Base-by-base conservation (phyloP, 2,888 invertebrate species). In the Ariolimax columbianus region DNA sequence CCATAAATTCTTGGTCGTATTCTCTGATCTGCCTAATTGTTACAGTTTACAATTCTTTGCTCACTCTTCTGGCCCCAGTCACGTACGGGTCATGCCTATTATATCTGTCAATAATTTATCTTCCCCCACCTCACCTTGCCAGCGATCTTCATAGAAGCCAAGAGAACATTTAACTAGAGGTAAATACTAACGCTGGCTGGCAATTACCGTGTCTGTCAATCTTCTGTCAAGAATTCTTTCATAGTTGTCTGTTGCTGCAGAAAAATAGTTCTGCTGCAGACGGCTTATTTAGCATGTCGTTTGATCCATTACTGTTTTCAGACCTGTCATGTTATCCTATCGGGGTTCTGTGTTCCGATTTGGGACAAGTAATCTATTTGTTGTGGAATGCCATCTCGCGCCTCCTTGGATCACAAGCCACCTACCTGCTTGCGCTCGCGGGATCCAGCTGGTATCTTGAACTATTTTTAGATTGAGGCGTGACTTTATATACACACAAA, bases 201-300 rank as follows among this genome's bases (percentile, higher is more conserved):
- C 33, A 33, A 23, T 51, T 11, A 26, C 51, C n/a, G 43, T 1
- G 47, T 14, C 51, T 47, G 75, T 77, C 51, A 77, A 77, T 47
- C 30, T 11, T 6, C 40, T 47, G 6, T 47, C 33, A 51, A 47
- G 51, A 51, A 77, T 77, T 19, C 19, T 30, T 11, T 51, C 75
- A 14, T 47, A 77, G 51, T 77, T 7, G 4, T 30, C 47, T 43
- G 9, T 19, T 14, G 33, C 11, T 0, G 17, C 9, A 30, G 3
- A 33, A 2, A 19, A 77, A 47, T n/a, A 17, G 6, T 19, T 7
- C 9, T 17, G 30, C 19, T 51, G 40, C 73, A 73, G 75, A 77
- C 51, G 19, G 75, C 75, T 77, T 77, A 51, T 77, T 77, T 77
- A 77, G 30, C 19, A 40, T 77, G 51, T 43, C 75, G 75, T 77